phyloP scores from a whole-genome alignment of 2,888 invertebrate species.

The Tetropium fuscum region DNA sequence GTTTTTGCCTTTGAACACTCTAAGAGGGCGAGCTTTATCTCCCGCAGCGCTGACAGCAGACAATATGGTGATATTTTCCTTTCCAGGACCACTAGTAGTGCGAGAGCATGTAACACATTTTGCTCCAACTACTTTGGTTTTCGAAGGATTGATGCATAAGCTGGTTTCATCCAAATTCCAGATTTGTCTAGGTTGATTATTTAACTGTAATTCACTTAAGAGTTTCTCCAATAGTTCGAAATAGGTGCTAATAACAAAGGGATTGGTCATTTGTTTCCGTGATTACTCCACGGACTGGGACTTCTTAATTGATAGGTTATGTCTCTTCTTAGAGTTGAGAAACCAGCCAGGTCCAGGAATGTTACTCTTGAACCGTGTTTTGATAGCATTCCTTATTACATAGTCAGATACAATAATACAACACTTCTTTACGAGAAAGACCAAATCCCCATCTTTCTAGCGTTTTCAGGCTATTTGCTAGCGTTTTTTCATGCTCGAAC shows the following conservation, averaged over 20 bases:
- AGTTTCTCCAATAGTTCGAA: background rate
- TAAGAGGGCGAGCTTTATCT: conserved; percentile 53
- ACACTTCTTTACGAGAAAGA: conserved; percentile 21
- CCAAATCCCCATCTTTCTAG: conserved; percentile 23
- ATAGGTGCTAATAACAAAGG: background rate
- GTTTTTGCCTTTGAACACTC: conserved; percentile 53
- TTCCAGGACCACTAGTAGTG: conserved; percentile 49
- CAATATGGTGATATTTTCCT: conserved; percentile 52
- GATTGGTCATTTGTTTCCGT: background rate
- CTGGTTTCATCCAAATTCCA: conserved; percentile 30
- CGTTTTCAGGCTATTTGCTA: conserved; percentile 19
- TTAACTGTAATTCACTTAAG: conserved; percentile 10
- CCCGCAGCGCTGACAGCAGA: conserved; percentile 44
- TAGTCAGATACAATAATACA: conserved; percentile 23
- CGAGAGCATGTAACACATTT: conserved; percentile 29
- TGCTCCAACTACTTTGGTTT: conserved; percentile 37
- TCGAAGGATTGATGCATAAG: conserved; percentile 34
- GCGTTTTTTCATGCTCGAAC: conserved; percentile 22
- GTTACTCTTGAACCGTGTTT: conserved; percentile 17
- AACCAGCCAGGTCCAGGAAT: conserved; percentile 9
- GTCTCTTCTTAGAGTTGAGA: conserved; percentile 1
- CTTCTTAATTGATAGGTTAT: conserved; percentile 19
- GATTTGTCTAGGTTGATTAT: conserved; percentile 23
- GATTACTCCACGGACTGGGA: background rate
- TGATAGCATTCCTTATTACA: conserved; percentile 23